Evolutionary conservation across 2,113 vertebrate genomes (phyloP).

Genomic region (Ptilorrhoa leucosticta): DNA sequence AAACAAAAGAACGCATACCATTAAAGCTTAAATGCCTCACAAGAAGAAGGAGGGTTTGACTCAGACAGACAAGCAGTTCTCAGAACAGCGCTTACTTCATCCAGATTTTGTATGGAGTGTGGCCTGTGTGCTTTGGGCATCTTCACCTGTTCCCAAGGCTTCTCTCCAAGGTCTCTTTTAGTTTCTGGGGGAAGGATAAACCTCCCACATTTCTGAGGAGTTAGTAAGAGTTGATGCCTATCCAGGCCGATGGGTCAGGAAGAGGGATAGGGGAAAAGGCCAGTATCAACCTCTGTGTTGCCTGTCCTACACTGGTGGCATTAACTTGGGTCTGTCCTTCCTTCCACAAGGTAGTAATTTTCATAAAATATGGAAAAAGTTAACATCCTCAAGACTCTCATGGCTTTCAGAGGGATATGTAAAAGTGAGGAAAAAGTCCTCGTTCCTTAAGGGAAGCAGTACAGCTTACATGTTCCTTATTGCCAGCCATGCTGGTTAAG

Average conservation of each 20-base stretch:
- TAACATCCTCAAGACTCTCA: neutral
- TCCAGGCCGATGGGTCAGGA: neutral
- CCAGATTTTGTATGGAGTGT: neutral
- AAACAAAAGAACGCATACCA: rapidly evolving
- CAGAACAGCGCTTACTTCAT: neutral
- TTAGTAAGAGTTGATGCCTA: neutral
- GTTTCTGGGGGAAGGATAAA: neutral
- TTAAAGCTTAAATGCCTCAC: neutral
- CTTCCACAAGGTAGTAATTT: neutral
- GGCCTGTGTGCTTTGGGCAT: neutral
- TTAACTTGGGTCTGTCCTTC: neutral
- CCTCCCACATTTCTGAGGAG: neutral
- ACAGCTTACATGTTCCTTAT: neutral
- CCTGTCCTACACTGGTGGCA: neutral
- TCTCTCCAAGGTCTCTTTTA: neutral
- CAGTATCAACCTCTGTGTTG: neutral
- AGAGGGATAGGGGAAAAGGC: neutral
- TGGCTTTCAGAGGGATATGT: neutral
- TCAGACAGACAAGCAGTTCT: neutral
- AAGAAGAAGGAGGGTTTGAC: neutral
- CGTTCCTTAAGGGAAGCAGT: neutral
- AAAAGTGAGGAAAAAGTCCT: neutral
- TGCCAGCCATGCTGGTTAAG: neutral
- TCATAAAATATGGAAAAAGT: neutral
- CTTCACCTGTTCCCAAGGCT: neutral